Evolutionary conservation across 2,888 invertebrate genomes (phyloP), one percentile per base, ranked within the genome.

Genomic region (Clanis bilineata): DNA sequence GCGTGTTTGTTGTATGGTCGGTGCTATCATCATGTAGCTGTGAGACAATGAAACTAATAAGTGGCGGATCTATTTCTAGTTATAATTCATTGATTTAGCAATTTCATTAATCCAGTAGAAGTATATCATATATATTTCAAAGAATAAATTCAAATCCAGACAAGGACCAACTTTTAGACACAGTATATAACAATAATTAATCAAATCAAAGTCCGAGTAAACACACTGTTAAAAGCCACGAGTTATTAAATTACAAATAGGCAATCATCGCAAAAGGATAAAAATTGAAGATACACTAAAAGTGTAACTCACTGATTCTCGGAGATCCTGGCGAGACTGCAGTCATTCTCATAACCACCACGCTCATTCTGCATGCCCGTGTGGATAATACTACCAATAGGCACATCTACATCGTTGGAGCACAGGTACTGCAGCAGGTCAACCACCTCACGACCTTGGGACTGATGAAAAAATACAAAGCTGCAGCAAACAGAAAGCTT

Each of bases 321-420:
- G 0, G 96, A 94, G 36, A 98, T 94, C 61, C 99, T 93, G 3
- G 97, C 98, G 58, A 99, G 90, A 63, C 98, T 98, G 90, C 99
- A 99, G 86, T 99, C 99, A 79, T 99, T 99, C 89, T 99, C 99
- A 82, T 99, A 99, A 12, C 99, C 99, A 1, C 99, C 99, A 9
- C 94, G 93, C 64, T 94, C 93, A 88, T 99, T 99, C 87, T 99
- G 98, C 98, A 99, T 98, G 66, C 99, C 99, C 0, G 98, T 98
- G 85, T 99, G 99, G 64, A 98, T 97, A 68, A 99, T 97, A 74
- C 96, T 95, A 25, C 98, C 98, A 2, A 98, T 93, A 0, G 98
- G 97, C 1, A 98, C 97, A 82, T 99, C 98, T 7, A 99, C 97
- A 84, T 99, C 96, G 81, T 99, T 99, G 1, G 98, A 98, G 80